phyloP scores from a whole-genome alignment of 2,113 vertebrate species.

The Phalacrocorax carbo region DNA sequence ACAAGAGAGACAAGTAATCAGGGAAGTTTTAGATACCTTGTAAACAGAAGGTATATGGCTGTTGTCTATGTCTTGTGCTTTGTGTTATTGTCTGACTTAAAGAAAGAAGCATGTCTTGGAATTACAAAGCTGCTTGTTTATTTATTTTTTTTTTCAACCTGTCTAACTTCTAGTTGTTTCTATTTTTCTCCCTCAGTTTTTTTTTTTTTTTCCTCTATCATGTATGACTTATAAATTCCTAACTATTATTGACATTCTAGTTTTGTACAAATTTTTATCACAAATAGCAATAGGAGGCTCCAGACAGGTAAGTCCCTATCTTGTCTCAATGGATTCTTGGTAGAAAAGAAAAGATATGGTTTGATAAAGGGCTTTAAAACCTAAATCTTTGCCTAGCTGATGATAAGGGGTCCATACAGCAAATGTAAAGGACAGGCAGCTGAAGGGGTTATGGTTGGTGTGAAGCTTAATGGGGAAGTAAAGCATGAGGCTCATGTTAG shows the following conservation, averaged over 20 bases:
- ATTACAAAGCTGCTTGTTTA: background rate
- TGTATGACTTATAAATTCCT: background rate
- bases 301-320: background rate
- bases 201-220: background rate
- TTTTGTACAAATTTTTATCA: background rate
- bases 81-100: background rate
- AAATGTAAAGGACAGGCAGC: background rate
- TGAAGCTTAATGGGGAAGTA: background rate
- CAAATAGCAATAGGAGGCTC: background rate
- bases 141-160: background rate
- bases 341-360: background rate
- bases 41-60: background rate
- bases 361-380: background rate
- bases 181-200: background rate
- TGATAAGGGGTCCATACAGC: background rate
- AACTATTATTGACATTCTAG: background rate
- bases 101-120: background rate
- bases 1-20: background rate
- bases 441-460: background rate
- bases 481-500: background rate
- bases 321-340: background rate
- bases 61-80: background rate
- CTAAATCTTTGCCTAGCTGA: background rate
- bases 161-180: background rate
- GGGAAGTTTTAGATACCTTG: background rate